Conservation (phyloP, 2,888 invertebrate genomes). For the Anorthoa munda region DNA sequence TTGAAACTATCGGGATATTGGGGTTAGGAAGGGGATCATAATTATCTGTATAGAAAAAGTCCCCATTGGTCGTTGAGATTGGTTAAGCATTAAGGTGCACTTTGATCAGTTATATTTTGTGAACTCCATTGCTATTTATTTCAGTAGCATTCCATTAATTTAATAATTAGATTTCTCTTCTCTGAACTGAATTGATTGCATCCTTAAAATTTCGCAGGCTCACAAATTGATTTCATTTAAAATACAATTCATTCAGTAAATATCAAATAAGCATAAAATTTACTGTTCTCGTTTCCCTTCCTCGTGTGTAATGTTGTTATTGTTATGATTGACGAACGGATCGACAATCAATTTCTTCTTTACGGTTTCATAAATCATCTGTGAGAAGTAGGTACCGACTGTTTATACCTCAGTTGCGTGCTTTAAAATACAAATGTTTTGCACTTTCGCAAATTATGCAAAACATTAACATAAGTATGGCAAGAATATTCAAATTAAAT, state of each 20-base stretch:
- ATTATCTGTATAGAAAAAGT: too few relatives aligned
- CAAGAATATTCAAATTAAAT: slow-evolving; percentile 68
- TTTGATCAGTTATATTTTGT: not conserved
- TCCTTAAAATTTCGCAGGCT: slow-evolving; percentile 13
- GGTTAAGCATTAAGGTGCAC: not conserved
- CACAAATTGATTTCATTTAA: slow-evolving; percentile 34
- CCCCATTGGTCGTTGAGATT: not conserved
- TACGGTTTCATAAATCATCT: slow-evolving; percentile 74
- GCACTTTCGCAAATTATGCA: slow-evolving; percentile 66
- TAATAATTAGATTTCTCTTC: slow-evolving; percentile 4
- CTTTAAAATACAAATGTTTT: slow-evolving; percentile 52
- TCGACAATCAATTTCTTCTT: slow-evolving; percentile 77
- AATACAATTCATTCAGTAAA: slow-evolving; percentile 20
- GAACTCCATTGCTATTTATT: slow-evolving; percentile 5
- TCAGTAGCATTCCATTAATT: slow-evolving; percentile 15
- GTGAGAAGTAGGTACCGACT: slow-evolving; percentile 48
- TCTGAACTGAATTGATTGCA: slow-evolving; percentile 24
- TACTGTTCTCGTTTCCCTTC: not conserved
- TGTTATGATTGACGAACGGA: slow-evolving; percentile 59
- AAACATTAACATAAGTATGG: slow-evolving; percentile 67
- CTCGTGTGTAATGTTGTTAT: slow-evolving; percentile 28
- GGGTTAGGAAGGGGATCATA: too few relatives aligned
- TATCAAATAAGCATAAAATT: slow-evolving; percentile 23
- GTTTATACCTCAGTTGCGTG: slow-evolving; percentile 34
- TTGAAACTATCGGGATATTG: slow-evolving; percentile 28